A percentile compares a stretch with the other conserved stretches of the same genome.
These are phyloP conservation scores for Heteromurus nitidus DNA, from an alignment of 2,888 invertebrate genomes.

Conservation along the genomic window DNA sequence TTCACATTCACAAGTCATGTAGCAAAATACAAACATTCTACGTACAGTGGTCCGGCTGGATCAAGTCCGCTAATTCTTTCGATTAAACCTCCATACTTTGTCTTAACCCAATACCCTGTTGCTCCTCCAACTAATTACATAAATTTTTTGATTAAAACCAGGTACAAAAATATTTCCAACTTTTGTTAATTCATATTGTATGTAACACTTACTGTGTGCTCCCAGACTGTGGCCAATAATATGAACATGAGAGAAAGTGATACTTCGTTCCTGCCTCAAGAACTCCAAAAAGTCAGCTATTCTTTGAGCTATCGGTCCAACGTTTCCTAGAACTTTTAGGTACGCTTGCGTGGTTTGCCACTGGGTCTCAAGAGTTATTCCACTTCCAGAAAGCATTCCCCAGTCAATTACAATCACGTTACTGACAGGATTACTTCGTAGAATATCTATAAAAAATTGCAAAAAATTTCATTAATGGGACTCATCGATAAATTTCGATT, in stretches of 20 bases:
- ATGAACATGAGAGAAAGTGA: constrained; percentile 44
- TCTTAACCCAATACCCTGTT: constrained; percentile 1
- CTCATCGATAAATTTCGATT: no score
- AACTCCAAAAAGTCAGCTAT: constrained; percentile 64
- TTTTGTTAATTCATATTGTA: neutral
- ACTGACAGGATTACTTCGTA: neutral
- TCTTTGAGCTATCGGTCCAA: constrained; percentile 53
- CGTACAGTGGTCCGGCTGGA: constrained; percentile 58
- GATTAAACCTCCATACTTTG: neutral
- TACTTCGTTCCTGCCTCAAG: constrained; percentile 24
- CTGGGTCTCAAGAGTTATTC: constrained; percentile 31
- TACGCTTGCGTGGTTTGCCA: constrained; percentile 32
- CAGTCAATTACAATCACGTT: constrained; percentile 67
- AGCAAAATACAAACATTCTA: neutral
- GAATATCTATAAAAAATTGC: neutral
- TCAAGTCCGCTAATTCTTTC: constrained; percentile 59
- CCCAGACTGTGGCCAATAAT: constrained; percentile 67
- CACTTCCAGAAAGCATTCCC: constrained; percentile 59
- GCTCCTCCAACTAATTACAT: constrained; percentile 54
- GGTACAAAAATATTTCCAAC: no score
- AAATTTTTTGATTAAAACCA: no score
- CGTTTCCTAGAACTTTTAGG: constrained; percentile 53
- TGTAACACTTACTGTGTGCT: constrained; percentile 53
- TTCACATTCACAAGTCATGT: neutral
- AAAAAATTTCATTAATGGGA: constrained; percentile 21